These are phyloP conservation scores for Tupiocoris notatus DNA, from an alignment of 2,888 invertebrate species.

Conservation along the genomic window DNA sequence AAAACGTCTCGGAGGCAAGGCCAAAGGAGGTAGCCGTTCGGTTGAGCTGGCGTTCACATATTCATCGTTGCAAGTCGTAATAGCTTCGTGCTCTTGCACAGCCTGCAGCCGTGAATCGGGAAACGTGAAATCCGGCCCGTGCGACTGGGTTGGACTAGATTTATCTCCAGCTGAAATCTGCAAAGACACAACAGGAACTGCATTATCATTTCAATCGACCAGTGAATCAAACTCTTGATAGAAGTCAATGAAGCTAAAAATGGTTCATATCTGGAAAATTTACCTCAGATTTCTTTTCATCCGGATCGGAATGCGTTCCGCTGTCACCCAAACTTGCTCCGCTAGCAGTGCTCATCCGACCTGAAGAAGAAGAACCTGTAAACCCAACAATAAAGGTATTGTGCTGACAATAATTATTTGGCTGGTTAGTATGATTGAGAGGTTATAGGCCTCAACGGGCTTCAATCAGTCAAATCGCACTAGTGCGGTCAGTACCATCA, in stretches of 20 bases:
- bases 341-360: conserved; percentile 75
- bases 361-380: conserved; percentile 71
- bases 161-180: conserved; percentile 26
- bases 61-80: conserved; percentile 30
- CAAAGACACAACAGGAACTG: too few relatives aligned
- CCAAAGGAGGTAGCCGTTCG: conserved; percentile 24
- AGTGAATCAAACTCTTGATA: too few relatives aligned
- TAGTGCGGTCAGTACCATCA: too few relatives aligned
- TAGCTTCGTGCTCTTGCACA: conserved; percentile 30
- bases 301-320: conserved; percentile 80
- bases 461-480: too few relatives aligned
- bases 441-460: too few relatives aligned
- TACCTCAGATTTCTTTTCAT: conserved; percentile 62
- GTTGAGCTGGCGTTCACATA: conserved; percentile 29
- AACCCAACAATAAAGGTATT: conserved; percentile 4
- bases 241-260: neutral
- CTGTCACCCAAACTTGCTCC: conserved; percentile 78
- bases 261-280: neutral
- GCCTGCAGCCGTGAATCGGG: conserved; percentile 28
- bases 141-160: conserved; percentile 29
- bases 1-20: conserved; percentile 12
- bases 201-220: too few relatives aligned
- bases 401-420: too few relatives aligned
- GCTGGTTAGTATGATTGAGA: neutral
- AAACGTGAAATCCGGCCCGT: conserved; percentile 35